Evolutionary conservation across 2,888 invertebrate species (phyloP), one percentile per base, ranked within the genome.

Genomic region (Theristus sp.): DNA sequence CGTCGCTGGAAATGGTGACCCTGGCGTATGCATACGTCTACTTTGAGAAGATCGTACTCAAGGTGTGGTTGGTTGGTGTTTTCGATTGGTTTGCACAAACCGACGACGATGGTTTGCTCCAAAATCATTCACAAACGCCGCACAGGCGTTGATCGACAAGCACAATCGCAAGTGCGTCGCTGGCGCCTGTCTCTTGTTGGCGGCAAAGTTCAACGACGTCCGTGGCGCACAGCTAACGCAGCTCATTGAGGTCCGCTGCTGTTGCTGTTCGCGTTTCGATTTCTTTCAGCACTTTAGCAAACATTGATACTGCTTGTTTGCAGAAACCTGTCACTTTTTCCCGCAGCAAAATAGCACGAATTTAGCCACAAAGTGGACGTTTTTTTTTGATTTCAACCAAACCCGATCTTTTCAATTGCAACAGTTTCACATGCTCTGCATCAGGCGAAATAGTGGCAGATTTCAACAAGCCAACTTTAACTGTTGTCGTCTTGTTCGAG

Each of bases 11-110:
- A 77, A 79, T 91, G 62, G 79, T 93, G 63, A 89, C 89, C 0
- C 87, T 96, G 25, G 93, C 96, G 25, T 90, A 91, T 75, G 87
- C 93, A 0, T 94, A 90, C 73, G 94, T 94, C n/a, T 96, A 90
- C 77, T 96, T 94, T 76, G 96, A 98, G 75, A 91, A 91, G 75
- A 79, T 96, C 60, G 90, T 96, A 67, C 80, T 93, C 58, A 86
- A 86, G 66, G 77, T 76, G n/a, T 55, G 29, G 31, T 28, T 53
- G 20, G 46, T 38, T 56, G 25, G 26, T 25, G 22, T 46, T 10
- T 46, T 22, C 46, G 46, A 17, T 46, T 46, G n/a, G n/a, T n/a
- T n/a, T n/a, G n/a, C n/a, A n/a, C n/a, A n/a, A n/a, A n/a, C n/a
- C n/a, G n/a, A n/a, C n/a, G n/a, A n/a, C n/a, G n/a, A n/a, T n/a